Base-by-base conservation (phyloP, 1,140 invertebrate species). In the Drosophila ambigua region DNA sequence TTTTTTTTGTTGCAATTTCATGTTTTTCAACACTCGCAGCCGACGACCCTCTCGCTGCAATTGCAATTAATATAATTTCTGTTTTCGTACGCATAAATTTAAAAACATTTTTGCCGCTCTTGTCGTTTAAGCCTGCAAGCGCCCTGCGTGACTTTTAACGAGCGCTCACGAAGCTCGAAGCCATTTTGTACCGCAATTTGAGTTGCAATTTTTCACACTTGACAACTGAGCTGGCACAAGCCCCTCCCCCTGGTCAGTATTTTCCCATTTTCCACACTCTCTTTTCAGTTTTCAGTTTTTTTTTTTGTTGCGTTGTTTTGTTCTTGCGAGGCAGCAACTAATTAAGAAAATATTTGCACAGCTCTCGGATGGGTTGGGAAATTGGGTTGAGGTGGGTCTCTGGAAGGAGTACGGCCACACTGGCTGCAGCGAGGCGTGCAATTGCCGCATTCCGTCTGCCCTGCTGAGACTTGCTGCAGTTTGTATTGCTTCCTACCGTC, bases 161-260 rank as follows among this genome's bases (percentile, higher is more conserved):
- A 87, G 75, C 76, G 69, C 11, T 5, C 3, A 39, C 35, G 35
- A 35, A 11, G 35, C 72, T 83, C 83, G 51, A 69, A 83, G 84
- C 76, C 79, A 88, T 89, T 87, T 87, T 87, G 83, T 87, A 87
- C 79, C 75, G 64, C 83, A 87, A 87, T 87, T 87, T 87, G 75
- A 88, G 84, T 49, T 77, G 83, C 76, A 87, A 87, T 87, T 87
- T 87, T 83, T 87, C 83, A 87, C 83, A 87, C 84, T 87, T 87
- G 83, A 88, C 83, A 88, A 81, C 64, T 77, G 80, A 64, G 55
- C 43, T 20, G 20, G 20, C 20, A 20, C 1, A 54, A 39, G 15
- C 31, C 15, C 9, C 51, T 23, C 52, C 52, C 31, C 43, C 43
- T 55, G 16, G 16, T 28, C 15, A 13, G 16, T 57, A 49, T 55